These are phyloP conservation scores for Melinaea marsaeus DNA, from an alignment of 2,888 invertebrate species.

Conservation along the genomic window DNA sequence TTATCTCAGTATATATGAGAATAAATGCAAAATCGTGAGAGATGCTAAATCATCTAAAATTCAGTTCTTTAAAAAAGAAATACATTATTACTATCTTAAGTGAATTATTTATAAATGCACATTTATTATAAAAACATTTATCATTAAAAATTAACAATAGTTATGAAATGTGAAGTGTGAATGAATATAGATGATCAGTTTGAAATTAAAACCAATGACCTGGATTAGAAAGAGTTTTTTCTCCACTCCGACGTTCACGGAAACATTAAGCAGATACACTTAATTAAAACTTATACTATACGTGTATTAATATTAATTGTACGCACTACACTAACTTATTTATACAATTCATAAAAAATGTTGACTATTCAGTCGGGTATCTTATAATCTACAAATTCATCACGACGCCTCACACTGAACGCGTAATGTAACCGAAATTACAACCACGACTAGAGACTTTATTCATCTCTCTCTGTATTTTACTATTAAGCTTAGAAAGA, in stretches of 20 bases:
- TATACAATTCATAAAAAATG: conserved; percentile 67
- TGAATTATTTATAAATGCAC: conserved; percentile 3
- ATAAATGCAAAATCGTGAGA: conserved; percentile 12
- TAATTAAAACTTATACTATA: conserved; percentile 18
- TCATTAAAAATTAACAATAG: neutral
- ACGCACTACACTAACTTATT: conserved; percentile 51
- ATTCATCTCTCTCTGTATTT: conserved; percentile 24
- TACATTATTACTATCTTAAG: neutral
- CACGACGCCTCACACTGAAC: conserved; percentile 31
- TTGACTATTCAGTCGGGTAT: conserved; percentile 77
- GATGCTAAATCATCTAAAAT: conserved; percentile 10
- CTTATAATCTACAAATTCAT: conserved; percentile 59
- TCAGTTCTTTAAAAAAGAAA: conserved; percentile 20
- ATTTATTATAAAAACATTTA: neutral
- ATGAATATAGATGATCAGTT: neutral
- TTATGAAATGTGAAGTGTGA: neutral
- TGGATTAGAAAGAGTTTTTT: neutral
- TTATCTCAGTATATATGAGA: conserved; percentile 14
- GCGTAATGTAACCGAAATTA: conserved; percentile 20
- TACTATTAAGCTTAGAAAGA: neutral
- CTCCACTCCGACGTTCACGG: neutral
- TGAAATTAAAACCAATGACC: neutral
- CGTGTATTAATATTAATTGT: neutral
- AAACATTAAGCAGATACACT: conserved; percentile 21
- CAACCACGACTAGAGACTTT: conserved; percentile 20